Percentiles rank a stretch among this genome's conserved stretches.
Conservation (phyloP, 1,140 invertebrate species). For the Sarcophaga bullata region DNA sequence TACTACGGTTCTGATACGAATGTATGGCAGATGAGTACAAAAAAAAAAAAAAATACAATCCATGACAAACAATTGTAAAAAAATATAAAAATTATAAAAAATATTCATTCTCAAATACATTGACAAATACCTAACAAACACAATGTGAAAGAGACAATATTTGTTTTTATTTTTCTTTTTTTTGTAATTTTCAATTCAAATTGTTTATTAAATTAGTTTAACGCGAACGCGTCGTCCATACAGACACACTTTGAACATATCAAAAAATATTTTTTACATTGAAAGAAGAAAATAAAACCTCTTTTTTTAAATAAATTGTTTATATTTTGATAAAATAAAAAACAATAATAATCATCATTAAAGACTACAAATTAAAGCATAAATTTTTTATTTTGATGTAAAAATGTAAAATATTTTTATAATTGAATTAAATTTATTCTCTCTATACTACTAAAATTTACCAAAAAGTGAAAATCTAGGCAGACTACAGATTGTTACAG, state of each 20-base stretch:
- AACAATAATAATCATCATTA: too few relatives aligned
- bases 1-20: not conserved
- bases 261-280: not conserved
- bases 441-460: too few relatives aligned
- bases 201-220: conserved; percentile 31
- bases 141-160: not conserved
- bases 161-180: not conserved
- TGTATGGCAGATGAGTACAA: not conserved
- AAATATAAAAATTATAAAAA: conserved; percentile 6
- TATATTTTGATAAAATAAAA: not conserved
- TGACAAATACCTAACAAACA: not conserved
- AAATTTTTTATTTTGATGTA: too few relatives aligned
- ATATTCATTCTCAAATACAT: not conserved
- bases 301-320: not conserved
- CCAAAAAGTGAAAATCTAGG: too few relatives aligned
- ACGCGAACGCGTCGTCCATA: conserved; percentile 18
- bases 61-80: conserved; percentile 22
- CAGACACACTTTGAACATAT: not conserved
- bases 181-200: not conserved
- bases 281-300: not conserved
- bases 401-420: too few relatives aligned
- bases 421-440: too few relatives aligned
- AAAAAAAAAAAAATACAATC: not conserved
- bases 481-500: too few relatives aligned
- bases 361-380: too few relatives aligned